A percentile compares a stretch with the other conserved stretches of the same genome.
Conservation (phyloP, 2,888 invertebrate species). For the Eugnorisma glareosa region DNA sequence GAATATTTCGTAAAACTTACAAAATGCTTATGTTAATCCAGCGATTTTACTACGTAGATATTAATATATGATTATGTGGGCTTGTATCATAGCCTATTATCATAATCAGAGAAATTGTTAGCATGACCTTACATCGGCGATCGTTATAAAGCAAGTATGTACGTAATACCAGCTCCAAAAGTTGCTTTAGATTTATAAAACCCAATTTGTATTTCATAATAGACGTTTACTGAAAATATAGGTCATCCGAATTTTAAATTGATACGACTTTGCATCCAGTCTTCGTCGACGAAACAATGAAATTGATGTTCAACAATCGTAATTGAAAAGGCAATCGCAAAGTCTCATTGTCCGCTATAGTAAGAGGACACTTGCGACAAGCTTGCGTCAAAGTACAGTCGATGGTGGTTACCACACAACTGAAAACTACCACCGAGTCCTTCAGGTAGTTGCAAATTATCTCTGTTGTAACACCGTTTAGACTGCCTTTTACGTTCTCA, state of each 20-base stretch:
- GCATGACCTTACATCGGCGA: conserved; percentile 28
- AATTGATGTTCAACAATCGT: conserved; percentile 75
- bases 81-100: conserved; percentile 29
- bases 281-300: conserved; percentile 71
- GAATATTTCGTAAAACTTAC: conserved; percentile 53
- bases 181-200: conserved; percentile 6
- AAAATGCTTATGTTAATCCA: conserved; percentile 45
- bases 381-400: conserved; percentile 66
- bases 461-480: conserved; percentile 60
- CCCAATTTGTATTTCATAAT: conserved; percentile 29
- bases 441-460: conserved; percentile 63
- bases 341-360: conserved; percentile 71
- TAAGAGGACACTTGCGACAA: conserved; percentile 74
- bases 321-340: conserved; percentile 72
- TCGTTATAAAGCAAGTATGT: neutral
- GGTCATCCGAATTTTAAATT: conserved; percentile 22
- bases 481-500: conserved; percentile 42
- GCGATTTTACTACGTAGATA: conserved; percentile 27
- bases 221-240: conserved; percentile 16
- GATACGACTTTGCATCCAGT: conserved; percentile 29
- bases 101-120: conserved; percentile 25
- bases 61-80: conserved; percentile 20
- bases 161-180: conserved; percentile 7
- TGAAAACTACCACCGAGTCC: conserved; percentile 67
- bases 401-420: conserved; percentile 69